Conservation (phyloP, 2,888 invertebrate species). For the Protodeltote pygarga region DNA sequence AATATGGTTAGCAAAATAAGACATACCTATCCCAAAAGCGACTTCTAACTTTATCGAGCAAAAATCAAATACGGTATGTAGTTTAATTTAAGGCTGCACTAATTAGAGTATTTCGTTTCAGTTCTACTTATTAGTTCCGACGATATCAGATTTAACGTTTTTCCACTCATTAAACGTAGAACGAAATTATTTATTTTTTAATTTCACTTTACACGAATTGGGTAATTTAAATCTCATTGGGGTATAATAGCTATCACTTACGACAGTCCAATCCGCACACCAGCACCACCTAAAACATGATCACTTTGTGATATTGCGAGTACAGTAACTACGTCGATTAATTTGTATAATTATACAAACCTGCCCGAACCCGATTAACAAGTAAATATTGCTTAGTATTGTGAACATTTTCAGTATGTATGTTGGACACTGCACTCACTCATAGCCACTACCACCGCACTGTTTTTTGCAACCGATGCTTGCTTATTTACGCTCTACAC, state of each 20-base stretch:
- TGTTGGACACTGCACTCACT: slow-evolving; percentile 54
- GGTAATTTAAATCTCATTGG: not conserved
- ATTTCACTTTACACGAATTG: slow-evolving; percentile 6
- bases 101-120: slow-evolving; percentile 25
- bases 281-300: slow-evolving; percentile 64
- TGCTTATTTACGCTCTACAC: slow-evolving; percentile 66
- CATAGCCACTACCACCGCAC: slow-evolving; percentile 56
- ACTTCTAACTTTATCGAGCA: not conserved
- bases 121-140: slow-evolving; percentile 36
- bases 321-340: slow-evolving; percentile 21
- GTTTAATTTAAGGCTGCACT: slow-evolving; percentile 17
- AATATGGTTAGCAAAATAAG: not conserved
- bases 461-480: slow-evolving; percentile 55
- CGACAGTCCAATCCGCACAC: slow-evolving; percentile 57
- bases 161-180: slow-evolving; percentile 13
- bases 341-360: slow-evolving; percentile 54
- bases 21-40: not conserved
- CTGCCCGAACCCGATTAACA: slow-evolving; percentile 54
- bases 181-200: slow-evolving; percentile 4
- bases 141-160: slow-evolving; percentile 10
- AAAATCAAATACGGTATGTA: not conserved
- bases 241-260: slow-evolving; percentile 54
- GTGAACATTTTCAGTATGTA: slow-evolving; percentile 50
- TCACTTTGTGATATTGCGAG: slow-evolving; percentile 37
- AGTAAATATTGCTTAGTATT: slow-evolving; percentile 40